Conservation (phyloP, 2,113 vertebrate genomes). For the Epinephelus lanceolatus region DNA sequence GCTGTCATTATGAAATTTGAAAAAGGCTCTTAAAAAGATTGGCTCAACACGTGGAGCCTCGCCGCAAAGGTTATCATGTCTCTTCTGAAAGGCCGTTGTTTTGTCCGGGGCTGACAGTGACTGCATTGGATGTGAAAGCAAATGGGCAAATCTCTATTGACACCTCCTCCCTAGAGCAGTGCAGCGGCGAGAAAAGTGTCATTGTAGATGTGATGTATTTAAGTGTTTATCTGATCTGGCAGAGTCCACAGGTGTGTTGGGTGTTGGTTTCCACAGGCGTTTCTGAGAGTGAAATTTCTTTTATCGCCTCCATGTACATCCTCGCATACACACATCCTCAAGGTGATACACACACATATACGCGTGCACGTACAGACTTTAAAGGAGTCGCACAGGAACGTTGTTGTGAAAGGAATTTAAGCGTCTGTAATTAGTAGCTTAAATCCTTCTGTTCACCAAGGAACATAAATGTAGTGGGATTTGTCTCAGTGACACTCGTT, state of each 20-base stretch:
- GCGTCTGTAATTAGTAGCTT: constrained; percentile 60
- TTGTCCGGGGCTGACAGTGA: constrained; percentile 48
- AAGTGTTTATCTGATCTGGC: constrained; percentile 70
- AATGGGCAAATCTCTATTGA: constrained; percentile 70
- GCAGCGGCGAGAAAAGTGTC: constrained; percentile 55
- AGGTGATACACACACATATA: background rate
- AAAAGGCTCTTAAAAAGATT: constrained; percentile 37
- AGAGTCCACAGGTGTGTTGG: constrained; percentile 74
- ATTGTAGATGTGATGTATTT: constrained; percentile 71
- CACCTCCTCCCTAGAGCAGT: constrained; percentile 54
- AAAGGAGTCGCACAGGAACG: constrained; percentile 16
- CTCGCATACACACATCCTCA: background rate
- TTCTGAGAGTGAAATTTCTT: constrained; percentile 37
- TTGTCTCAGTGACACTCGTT: constrained; percentile 52
- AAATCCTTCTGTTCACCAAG: constrained; percentile 51
- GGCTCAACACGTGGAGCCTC: constrained; percentile 9
- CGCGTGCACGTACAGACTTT: background rate
- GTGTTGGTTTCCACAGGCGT: constrained; percentile 56
- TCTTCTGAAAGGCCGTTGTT: constrained; percentile 13
- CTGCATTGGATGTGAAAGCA: constrained; percentile 64
- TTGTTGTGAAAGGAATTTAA: constrained; percentile 43
- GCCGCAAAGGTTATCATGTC: constrained; percentile 45
- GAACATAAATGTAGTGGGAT: constrained; percentile 52
- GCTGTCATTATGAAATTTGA: constrained; percentile 39
- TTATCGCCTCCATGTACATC: constrained; percentile 21